These are phyloP conservation scores for Eira barbara DNA, from an alignment of 2,113 vertebrate species.

Conservation along the genomic window DNA sequence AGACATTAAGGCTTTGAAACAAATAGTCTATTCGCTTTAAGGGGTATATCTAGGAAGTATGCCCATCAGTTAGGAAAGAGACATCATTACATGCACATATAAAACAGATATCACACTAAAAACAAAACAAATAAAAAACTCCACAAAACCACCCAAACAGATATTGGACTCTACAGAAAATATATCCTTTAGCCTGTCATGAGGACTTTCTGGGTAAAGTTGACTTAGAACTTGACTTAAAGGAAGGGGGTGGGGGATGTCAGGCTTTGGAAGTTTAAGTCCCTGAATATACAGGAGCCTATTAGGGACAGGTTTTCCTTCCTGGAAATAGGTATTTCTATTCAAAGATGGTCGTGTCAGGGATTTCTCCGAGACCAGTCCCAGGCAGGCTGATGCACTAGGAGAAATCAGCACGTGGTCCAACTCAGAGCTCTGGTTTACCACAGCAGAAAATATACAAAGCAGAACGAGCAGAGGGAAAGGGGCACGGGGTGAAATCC, in stretches of 20 bases:
- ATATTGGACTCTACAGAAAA: not conserved
- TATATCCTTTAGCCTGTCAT: not conserved
- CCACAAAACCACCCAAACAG: no score
- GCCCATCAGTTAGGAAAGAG: not conserved
- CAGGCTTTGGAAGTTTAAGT: not conserved
- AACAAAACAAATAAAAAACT: not conserved
- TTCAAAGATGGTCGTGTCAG: not conserved
- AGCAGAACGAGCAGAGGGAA: no score
- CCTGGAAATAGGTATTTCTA: not conserved
- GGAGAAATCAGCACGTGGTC: not conserved
- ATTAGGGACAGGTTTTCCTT: not conserved
- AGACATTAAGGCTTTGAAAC: not conserved
- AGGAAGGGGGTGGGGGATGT: no score
- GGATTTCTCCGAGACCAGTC: not conserved
- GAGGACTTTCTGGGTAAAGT: not conserved
- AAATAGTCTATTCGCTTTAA: not conserved
- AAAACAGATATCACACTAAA: no score
- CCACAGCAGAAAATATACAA: not conserved
- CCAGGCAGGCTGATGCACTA: rapidly evolving
- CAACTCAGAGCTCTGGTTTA: not conserved
- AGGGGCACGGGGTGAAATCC: not conserved
- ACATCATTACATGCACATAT: not conserved
- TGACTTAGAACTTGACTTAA: not conserved
- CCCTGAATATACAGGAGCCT: not conserved
- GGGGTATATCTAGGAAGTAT: no score